Evolutionary conservation across 2,888 invertebrate species (phyloP).

Genomic region (Falcaria lacertinaria): DNA sequence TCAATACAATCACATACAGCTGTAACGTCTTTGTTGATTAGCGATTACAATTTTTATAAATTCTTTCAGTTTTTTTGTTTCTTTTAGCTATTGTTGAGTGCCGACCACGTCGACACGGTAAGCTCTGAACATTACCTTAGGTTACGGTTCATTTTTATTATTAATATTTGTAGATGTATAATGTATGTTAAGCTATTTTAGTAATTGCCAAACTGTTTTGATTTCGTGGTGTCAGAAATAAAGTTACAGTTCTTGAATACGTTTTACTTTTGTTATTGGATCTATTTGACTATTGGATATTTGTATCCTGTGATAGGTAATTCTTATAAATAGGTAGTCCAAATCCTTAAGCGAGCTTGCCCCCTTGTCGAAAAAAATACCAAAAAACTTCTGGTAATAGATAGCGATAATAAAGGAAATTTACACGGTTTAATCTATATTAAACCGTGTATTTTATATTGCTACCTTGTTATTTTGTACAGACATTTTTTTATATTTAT

Average conservation of each 20-base stretch:
- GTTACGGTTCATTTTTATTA: constrained; percentile 17
- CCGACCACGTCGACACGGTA: constrained; percentile 7
- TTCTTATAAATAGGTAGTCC: not conserved
- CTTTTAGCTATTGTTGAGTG: constrained; percentile 19
- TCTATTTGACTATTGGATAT: not conserved
- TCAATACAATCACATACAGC: constrained; percentile 47
- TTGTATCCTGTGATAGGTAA: not conserved
- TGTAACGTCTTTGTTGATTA: constrained; percentile 43
- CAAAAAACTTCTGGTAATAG: not conserved
- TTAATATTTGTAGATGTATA: constrained; percentile 24
- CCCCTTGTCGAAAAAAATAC: not conserved
- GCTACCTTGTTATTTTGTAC: too few species aligned
- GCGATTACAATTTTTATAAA: constrained; percentile 19
- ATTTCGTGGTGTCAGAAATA: constrained; percentile 21
- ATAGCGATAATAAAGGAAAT: not conserved
- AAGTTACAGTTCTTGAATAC: constrained; percentile 5
- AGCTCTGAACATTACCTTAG: constrained; percentile 11
- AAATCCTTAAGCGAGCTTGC: not conserved
- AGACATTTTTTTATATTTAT: too few species aligned
- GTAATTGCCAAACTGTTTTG: constrained; percentile 22
- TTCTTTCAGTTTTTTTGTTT: constrained; percentile 17
- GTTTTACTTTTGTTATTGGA: not conserved
- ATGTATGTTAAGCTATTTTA: constrained; percentile 21
- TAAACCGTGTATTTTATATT: too few species aligned
- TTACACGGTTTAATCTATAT: too few species aligned